Evolutionary conservation across 2,888 invertebrate species (phyloP).

Genomic region (Synergus itoensis): DNA sequence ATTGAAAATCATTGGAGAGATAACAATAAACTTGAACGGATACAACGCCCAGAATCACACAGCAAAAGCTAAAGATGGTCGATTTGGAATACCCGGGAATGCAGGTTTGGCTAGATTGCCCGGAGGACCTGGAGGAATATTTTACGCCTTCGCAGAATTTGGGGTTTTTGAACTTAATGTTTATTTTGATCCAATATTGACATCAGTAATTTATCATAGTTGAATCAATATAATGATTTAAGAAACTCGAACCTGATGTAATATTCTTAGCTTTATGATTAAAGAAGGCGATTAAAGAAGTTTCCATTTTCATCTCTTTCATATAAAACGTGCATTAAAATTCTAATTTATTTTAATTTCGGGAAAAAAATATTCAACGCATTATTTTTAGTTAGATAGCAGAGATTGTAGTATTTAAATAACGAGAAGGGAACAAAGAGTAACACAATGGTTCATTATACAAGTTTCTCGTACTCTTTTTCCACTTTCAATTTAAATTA

Average conservation of each 20-base stretch:
- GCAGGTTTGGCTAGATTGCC: not conserved
- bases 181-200: no score
- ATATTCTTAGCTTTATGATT: no score
- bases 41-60: not conserved
- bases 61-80: not conserved
- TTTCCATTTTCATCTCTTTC: no score
- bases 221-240: no score
- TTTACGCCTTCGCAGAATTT: not conserved
- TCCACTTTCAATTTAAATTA: conserved; percentile 34
- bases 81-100: conserved; percentile 5
- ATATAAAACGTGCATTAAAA: not conserved
- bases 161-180: no score
- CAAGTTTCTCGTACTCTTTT: conserved; percentile 16
- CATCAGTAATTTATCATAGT: no score
- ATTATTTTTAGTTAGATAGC: not conserved
- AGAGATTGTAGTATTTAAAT: conserved; percentile 4
- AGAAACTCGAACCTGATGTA: no score
- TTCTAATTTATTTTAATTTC: not conserved
- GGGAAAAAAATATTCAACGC: not conserved
- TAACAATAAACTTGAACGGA: not conserved
- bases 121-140: conserved; percentile 13
- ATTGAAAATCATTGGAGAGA: not conserved
- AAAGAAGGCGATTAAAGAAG: no score
- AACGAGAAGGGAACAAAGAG: not conserved
- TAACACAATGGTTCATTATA: conserved; percentile 29